Conservation (phyloP, 2,797 vertebrate species). For the Gambelia wislizenii region DNA sequence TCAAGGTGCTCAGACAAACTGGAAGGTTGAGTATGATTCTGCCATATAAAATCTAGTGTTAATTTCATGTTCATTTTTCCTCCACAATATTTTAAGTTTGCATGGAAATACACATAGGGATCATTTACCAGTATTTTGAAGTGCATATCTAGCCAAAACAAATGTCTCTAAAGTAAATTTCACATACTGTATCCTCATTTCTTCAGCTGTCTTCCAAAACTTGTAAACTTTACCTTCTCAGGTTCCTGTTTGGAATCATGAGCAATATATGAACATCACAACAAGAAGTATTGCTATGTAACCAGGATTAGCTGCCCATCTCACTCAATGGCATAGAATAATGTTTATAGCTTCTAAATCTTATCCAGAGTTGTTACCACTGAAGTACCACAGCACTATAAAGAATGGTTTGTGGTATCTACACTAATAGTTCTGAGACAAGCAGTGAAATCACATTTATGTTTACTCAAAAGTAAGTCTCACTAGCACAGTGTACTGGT, state of each 20-base stretch:
- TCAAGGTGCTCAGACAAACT: constrained; percentile 22
- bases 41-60: constrained; percentile 46
- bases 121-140: not conserved
- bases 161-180: constrained; percentile 21
- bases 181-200: not conserved
- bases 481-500: too few relatives aligned
- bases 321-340: not conserved
- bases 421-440: not conserved
- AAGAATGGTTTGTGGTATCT: not conserved
- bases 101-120: constrained; percentile 8
- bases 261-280: not conserved
- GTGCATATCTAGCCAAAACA: constrained; percentile 28
- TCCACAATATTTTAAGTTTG: not conserved
- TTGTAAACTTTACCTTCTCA: not conserved
- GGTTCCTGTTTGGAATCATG: not conserved
- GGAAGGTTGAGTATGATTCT: not conserved
- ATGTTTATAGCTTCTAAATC: not conserved
- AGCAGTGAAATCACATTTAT: not conserved
- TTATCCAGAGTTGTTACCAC: not conserved
- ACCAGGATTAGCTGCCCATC: not conserved
- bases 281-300: not conserved
- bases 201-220: not conserved
- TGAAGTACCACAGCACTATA: not conserved
- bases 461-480: not conserved
- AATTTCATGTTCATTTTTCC: constrained; percentile 6